Conservation (phyloP, 1,140 invertebrate species). For the Manduca sexta region DNA sequence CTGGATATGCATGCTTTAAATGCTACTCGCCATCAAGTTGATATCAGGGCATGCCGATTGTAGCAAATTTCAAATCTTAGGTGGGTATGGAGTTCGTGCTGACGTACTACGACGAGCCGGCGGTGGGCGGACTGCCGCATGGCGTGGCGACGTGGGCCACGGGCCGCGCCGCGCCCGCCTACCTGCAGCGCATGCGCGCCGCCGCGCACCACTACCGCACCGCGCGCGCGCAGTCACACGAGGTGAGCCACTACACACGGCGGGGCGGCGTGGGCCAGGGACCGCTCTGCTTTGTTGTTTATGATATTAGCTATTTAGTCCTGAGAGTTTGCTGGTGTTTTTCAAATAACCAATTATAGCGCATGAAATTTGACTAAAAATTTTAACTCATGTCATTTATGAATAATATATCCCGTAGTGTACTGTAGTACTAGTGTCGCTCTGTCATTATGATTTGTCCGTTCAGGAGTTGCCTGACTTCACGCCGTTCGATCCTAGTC, state of each 20-base stretch:
- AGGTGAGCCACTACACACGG: neutral
- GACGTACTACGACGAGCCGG: constrained; percentile 92
- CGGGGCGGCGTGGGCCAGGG: too few species aligned
- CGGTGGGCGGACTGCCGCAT: constrained; percentile 73
- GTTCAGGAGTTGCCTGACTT: constrained; percentile 41
- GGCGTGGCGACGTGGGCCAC: constrained; percentile 59
- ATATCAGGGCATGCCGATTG: too few species aligned
- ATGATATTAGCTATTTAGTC: too few species aligned
- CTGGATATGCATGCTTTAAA: too few species aligned
- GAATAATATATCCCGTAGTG: too few species aligned
- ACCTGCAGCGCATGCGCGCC: constrained; percentile 53
- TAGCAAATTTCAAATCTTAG: constrained; percentile 33
- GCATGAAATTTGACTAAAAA: too few species aligned
- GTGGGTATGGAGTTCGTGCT: constrained; percentile 86
- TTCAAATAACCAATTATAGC: too few species aligned
- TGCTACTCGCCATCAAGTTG: too few species aligned
- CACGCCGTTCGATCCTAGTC: constrained; percentile 30
- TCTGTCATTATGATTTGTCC: neutral
- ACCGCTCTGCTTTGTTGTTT: too few species aligned
- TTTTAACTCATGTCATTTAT: too few species aligned
- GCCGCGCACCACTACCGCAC: constrained; percentile 39
- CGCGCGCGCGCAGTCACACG: neutral
- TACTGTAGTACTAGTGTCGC: neutral
- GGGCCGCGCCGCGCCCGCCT: constrained; percentile 52
- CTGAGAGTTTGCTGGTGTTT: too few species aligned